Percentiles rank a stretch among this genome's conserved stretches.
These are phyloP conservation scores for Clusia tigrina DNA, from an alignment of 2,888 invertebrate species.

Conservation along the genomic window DNA sequence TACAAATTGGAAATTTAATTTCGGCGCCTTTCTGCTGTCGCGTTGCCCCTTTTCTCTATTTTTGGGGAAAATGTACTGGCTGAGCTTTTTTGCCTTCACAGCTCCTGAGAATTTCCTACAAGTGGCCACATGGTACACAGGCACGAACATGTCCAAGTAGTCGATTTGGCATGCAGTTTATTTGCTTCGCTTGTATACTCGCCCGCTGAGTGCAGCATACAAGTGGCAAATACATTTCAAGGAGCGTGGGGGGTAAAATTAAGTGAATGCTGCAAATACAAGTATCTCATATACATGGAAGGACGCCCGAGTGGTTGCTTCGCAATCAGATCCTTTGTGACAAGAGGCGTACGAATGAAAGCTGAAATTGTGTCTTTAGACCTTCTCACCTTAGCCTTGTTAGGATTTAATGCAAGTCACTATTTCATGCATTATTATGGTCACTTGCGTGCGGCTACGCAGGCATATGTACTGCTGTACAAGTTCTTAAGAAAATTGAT, in stretches of 20 bases:
- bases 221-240: constrained; percentile 57
- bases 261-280: constrained; percentile 50
- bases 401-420: too few species aligned
- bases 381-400: too few species aligned
- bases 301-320: constrained; percentile 3
- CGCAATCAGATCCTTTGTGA: background rate
- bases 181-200: background rate
- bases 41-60: background rate
- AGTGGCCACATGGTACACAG: background rate
- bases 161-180: background rate
- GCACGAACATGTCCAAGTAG: background rate
- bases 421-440: too few species aligned
- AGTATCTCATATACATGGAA: constrained; percentile 22
- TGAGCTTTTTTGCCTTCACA: too few species aligned
- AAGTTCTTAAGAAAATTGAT: too few species aligned
- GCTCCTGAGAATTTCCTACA: too few species aligned
- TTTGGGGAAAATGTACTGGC: too few species aligned
- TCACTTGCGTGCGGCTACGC: too few species aligned
- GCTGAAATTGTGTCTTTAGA: too few species aligned
- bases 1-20: background rate
- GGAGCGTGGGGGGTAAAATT: constrained; percentile 55
- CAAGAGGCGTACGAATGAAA: too few species aligned
- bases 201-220: constrained; percentile 37
- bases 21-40: background rate
- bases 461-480: too few species aligned